phyloP scores from a whole-genome alignment of 2,797 vertebrate species.

The Hippoglossus hippoglossus region DNA sequence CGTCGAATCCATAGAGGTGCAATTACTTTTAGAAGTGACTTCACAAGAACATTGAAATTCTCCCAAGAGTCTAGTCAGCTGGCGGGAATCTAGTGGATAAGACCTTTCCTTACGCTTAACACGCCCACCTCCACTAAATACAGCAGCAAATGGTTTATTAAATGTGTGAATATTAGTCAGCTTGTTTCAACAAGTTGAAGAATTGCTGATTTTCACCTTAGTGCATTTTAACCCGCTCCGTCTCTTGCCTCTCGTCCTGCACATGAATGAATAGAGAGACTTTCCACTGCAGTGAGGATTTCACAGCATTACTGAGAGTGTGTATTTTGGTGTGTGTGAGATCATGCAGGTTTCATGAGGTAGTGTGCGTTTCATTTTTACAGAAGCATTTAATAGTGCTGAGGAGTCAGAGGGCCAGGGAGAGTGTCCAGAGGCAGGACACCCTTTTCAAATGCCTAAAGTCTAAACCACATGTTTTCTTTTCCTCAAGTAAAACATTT shows the following conservation, averaged over 20 bases:
- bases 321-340: background rate
- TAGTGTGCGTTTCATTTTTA: conserved; percentile 25
- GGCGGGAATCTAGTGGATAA: conserved; percentile 36
- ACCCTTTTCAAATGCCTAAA: background rate
- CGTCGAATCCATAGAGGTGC: conserved; percentile 25
- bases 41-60: conserved; percentile 41
- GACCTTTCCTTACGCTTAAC: conserved; percentile 26
- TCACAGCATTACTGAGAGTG: conserved; percentile 24
- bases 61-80: conserved; percentile 27
- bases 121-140: conserved; percentile 30
- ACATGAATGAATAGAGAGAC: conserved; percentile 46
- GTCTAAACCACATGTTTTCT: background rate
- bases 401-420: background rate
- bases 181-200: conserved; percentile 41
- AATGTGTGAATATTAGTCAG: conserved; percentile 16
- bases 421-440: conserved; percentile 6
- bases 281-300: conserved; percentile 42
- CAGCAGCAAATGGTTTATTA: conserved; percentile 24
- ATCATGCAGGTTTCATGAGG: conserved; percentile 15
- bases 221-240: conserved; percentile 16
- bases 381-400: conserved; percentile 24
- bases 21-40: conserved; percentile 54
- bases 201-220: conserved; percentile 31
- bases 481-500: background rate
- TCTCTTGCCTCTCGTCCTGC: conserved; percentile 17